phyloP scores from a whole-genome alignment of 2,113 vertebrate genomes.

The Rhipidura dahli region DNA sequence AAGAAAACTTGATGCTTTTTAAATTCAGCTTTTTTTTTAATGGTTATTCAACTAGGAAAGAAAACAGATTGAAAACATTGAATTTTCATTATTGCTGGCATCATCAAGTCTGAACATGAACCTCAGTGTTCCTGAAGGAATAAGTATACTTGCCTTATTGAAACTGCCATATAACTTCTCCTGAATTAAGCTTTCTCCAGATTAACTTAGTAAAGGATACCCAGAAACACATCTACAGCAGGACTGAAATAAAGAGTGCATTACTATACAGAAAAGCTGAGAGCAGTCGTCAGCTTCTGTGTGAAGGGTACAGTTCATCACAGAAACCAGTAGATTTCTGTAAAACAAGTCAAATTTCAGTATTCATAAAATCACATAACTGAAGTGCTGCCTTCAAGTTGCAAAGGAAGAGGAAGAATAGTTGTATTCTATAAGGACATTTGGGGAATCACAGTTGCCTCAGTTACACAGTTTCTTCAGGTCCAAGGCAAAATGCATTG shows the following conservation, averaged over 20 bases:
- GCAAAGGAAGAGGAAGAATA: background rate
- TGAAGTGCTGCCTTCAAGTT: background rate
- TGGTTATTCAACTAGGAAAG: background rate
- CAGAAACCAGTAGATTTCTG: background rate
- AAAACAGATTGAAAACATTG: background rate
- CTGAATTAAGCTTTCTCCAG: background rate
- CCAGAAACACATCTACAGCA: background rate
- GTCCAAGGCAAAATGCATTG: background rate
- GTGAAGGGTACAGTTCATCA: background rate
- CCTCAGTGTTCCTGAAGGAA: background rate
- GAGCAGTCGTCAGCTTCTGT: fast-evolving
- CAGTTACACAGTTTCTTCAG: background rate
- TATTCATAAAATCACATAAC: background rate
- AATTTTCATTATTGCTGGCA: background rate
- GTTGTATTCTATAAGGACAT: background rate
- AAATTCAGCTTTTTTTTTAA: background rate
- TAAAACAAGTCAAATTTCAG: background rate
- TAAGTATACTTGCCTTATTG: background rate
- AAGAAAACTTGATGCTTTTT: background rate
- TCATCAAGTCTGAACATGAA: background rate
- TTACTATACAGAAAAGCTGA: background rate
- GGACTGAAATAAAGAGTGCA: background rate
- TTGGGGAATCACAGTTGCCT: background rate
- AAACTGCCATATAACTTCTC: background rate
- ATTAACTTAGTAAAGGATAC: background rate